Percentiles rank a stretch among this genome's conserved stretches.
These are phyloP conservation scores for Zeugodacus cucurbitae DNA, from an alignment of 1,140 invertebrate species.

Conservation along the genomic window DNA sequence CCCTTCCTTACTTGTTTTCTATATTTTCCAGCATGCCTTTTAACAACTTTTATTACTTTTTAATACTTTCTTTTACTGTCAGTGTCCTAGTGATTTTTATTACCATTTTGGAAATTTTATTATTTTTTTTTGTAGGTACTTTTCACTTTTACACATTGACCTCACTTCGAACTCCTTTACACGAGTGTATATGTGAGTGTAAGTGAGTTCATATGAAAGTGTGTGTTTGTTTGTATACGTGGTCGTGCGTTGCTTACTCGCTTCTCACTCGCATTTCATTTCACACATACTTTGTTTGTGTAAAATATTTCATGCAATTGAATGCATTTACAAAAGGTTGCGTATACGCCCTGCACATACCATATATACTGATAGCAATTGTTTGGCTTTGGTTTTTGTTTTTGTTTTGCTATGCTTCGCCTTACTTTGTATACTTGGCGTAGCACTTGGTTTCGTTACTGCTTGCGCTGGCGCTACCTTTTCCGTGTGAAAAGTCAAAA, in stretches of 20 bases:
- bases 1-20: too few species aligned
- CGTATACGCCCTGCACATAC: background rate
- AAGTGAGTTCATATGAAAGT: too few species aligned
- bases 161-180: background rate
- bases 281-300: background rate
- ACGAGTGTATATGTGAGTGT: background rate
- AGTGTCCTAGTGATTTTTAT: background rate
- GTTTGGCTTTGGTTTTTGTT: background rate
- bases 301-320: background rate
- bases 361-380: background rate
- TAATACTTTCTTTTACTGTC: background rate
- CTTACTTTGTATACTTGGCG: background rate
- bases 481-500: constrained; percentile 5
- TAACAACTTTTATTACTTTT: background rate
- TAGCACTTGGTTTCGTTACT: background rate
- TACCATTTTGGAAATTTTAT: too few species aligned
- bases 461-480: background rate
- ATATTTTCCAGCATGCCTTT: background rate
- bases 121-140: background rate
- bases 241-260: background rate
- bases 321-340: background rate
- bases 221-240: background rate
- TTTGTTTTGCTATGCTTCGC: background rate
- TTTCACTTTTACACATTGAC: background rate
- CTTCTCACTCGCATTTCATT: background rate